Percentiles rank a stretch among this genome's conserved stretches.
Evolutionary conservation across 2,888 invertebrate genomes (phyloP).

Genomic region (Drosophila neotestacea): DNA sequence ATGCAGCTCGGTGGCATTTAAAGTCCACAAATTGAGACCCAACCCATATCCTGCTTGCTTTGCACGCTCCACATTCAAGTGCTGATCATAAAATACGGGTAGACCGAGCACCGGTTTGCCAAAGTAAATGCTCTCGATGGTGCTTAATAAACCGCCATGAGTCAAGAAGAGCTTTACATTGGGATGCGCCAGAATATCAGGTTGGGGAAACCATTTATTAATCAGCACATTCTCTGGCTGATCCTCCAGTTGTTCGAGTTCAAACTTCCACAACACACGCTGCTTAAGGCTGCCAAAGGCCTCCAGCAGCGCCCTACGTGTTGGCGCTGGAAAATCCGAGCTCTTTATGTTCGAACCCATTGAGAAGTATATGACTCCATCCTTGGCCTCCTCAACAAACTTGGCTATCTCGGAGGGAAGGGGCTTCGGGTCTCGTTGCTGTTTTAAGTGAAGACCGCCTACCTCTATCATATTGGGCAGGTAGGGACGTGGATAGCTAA

Average conservation of each 20-base stretch:
- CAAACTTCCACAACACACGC: conserved; percentile 85
- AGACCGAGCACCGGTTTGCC: conserved; percentile 86
- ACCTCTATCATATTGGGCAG: conserved; percentile 84
- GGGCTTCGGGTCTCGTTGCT: conserved; percentile 64
- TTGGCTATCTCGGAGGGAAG: conserved; percentile 79
- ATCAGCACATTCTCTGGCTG: conserved; percentile 79
- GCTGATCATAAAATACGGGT: conserved; percentile 86
- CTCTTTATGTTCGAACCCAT: conserved; percentile 85
- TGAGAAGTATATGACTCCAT: conserved; percentile 86
- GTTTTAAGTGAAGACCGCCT: conserved; percentile 83
- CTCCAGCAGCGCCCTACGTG: conserved; percentile 60
- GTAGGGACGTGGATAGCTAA: conserved; percentile 82
- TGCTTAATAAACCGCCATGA: conserved; percentile 86
- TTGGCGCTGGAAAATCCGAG: conserved; percentile 66
- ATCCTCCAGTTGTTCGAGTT: conserved; percentile 74
- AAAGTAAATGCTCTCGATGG: conserved; percentile 85
- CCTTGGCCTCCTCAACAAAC: conserved; percentile 82
- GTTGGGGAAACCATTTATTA: conserved; percentile 85
- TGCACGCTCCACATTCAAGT: conserved; percentile 85
- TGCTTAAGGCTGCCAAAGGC: conserved; percentile 64
- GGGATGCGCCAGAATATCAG: conserved; percentile 85
- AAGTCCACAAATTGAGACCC: conserved; percentile 75
- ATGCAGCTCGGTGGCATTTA: conserved; percentile 79
- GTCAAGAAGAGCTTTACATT: conserved; percentile 85
- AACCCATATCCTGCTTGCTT: conserved; percentile 85